Percentiles rank a stretch among this genome's conserved stretches.
Conservation (phyloP, 2,113 vertebrate genomes). For the Nymphicus hollandicus region DNA sequence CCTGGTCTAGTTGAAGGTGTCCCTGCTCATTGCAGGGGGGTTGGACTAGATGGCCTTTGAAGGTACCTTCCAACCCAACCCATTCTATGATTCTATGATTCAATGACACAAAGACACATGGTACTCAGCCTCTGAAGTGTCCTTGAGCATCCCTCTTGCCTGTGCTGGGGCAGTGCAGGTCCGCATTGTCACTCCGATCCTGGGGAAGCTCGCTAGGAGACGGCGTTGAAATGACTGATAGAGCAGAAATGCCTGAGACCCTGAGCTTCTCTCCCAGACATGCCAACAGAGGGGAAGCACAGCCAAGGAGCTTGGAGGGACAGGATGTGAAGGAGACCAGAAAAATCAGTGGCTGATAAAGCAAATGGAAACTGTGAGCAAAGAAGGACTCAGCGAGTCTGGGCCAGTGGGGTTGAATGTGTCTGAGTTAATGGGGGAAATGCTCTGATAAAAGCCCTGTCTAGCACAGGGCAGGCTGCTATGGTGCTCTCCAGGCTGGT, state of each 20-base stretch:
- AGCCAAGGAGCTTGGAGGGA: background rate
- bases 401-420: too few relatives aligned
- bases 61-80: background rate
- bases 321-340: background rate
- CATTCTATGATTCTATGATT: background rate
- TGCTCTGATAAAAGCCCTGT: background rate
- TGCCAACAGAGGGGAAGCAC: background rate
- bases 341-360: background rate
- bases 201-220: background rate
- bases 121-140: background rate
- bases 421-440: background rate
- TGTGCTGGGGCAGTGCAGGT: background rate
- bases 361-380: background rate
- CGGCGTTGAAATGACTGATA: background rate
- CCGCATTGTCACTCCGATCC: background rate
- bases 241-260: background rate
- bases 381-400: background rate
- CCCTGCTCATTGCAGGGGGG: background rate
- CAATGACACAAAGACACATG: accelerated
- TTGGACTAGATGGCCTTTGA: background rate
- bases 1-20: background rate
- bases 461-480: background rate
- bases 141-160: background rate
- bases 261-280: accelerated
- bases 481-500: accelerated